Base-by-base conservation (phyloP, 2,113 vertebrate genomes). In the Dromaius novaehollandiae region DNA sequence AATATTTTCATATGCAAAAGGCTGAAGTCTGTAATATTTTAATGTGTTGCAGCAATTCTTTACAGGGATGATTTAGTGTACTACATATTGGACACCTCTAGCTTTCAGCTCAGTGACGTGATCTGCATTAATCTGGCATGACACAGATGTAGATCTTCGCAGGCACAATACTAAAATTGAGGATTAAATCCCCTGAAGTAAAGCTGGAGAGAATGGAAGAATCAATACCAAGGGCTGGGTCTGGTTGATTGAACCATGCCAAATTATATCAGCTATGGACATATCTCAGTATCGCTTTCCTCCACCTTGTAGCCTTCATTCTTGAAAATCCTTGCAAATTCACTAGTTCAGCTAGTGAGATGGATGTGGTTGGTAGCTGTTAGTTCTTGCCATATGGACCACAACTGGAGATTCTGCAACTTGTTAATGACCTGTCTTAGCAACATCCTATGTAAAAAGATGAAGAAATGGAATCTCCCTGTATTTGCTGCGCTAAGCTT, bases 341-440 rank as follows among this genome's bases (percentile, higher is more conserved):
- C 42, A 36, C 46, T 81, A 28, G 11, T 70, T 60, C 66, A 61
- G 77, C 24, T 82, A 56, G 15, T 89, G 79, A 65, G 56, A 80
- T 12, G 38, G 53, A 61, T 77, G 58, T 24, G 30, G 48, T 77
- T 82, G 77, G 24, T 74, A 80, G 66, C 40, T 77, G 16, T 60
- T 74, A 42, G 60, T 30, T 56, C 10, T 9, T 89, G 66, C 82
- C 89, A 88, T 79, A 89, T 89, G 91, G 83, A 89, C 66, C 88
- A 80, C 38, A 86, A 91, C 3, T 73, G 55, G 63, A 87, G 73
- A 34, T 91, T 92, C 83, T 60, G 38, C 63, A 90, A 46, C 82
- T 96, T 76, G 51, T 60, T 94, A 96, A 95, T 93, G 66, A 91
- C 70, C 78, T 89, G 38, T 82, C 77, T 89, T 89, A 89, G 51